phyloP scores from a whole-genome alignment of 2,888 invertebrate species.

The Macrosiphum euphorbiae region DNA sequence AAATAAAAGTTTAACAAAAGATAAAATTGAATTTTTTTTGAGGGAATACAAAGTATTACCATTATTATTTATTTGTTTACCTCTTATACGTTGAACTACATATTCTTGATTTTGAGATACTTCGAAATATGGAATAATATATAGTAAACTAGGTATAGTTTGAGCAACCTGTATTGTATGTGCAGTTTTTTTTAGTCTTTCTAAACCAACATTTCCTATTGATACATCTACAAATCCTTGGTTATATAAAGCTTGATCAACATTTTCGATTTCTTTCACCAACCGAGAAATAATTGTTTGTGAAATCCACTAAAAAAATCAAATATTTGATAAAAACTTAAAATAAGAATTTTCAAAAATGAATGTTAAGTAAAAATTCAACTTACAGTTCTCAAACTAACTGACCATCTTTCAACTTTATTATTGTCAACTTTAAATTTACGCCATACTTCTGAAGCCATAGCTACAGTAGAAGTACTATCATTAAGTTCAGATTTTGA shows the following conservation, averaged over 20 bases:
- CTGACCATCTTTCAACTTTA: conserved; percentile 82
- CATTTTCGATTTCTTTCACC: conserved; percentile 79
- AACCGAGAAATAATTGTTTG: conserved; percentile 85
- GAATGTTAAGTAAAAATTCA: background rate
- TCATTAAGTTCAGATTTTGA: conserved; percentile 60
- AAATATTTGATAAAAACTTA: background rate
- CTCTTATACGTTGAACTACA: conserved; percentile 81
- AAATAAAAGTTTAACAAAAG: background rate
- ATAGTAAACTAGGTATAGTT: conserved; percentile 73
- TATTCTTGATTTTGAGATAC: conserved; percentile 88
- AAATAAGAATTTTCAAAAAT: background rate
- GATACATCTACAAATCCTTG: conserved; percentile 79
- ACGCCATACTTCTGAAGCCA: conserved; percentile 73
- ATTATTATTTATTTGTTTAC: conserved; percentile 68
- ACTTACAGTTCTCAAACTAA: conserved; percentile 69
- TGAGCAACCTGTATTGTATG: conserved; percentile 73
- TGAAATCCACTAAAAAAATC: conserved; percentile 79
- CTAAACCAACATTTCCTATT: conserved; percentile 80
- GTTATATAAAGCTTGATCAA: conserved; percentile 79
- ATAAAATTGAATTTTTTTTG: background rate
- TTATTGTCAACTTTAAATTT: conserved; percentile 78
- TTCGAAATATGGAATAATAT: conserved; percentile 85
- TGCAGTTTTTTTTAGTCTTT: conserved; percentile 81
- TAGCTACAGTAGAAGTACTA: conserved; percentile 60
- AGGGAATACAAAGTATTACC: background rate